Evolutionary conservation across 2,797 vertebrate species (phyloP), one percentile per base, ranked within the genome.

Genomic region (Calcarius lapponicus): DNA sequence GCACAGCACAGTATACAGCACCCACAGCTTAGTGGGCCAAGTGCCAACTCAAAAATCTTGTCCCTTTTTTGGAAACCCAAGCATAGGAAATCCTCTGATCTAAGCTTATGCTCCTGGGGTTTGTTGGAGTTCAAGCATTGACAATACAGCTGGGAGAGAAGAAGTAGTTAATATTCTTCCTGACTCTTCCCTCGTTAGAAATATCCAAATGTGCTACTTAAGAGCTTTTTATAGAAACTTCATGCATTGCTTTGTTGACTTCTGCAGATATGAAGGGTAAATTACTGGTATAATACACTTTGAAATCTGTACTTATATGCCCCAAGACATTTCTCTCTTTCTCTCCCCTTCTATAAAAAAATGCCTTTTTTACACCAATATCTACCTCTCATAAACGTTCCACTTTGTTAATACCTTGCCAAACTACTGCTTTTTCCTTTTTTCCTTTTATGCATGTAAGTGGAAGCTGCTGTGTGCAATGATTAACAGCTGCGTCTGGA

Each of bases 401-500:
- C 56, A 56, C 47, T 93, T 82, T 69, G 65, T 89, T 62, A 89
- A 60, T 6, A 16, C 53, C 70, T 89, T 86, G 67, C 61, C 82
- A 91, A 90, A 81, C 51, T 60, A 65, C 81, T 43, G 24, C 45
- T 48, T 86, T 80, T 92, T 71, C 11, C 34, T 85, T 69, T 95
- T 71, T 91, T 69, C 13, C 32, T 85, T 69, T 95, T 71, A 80
- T 71, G 78, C 73, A 43, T 65, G 1, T 67, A 83, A 92, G 72
- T 26, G 75, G 80, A 70, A 90, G 40, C 56, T 79, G 54, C 80
- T 61, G 60, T 40, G 48, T 92, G 51, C 66, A 81, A 70, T 7
- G 26, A 95, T 93, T 92, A 90, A 56, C 54, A 92, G 73, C 94
- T 50, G 80, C 70, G 56, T 70, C 86, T 61, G 85, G 47, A 93